A percentile compares a stretch with the other conserved stretches of the same genome.
phyloP scores from a whole-genome alignment of 2,888 invertebrate species.

The Lumbricus terrestris region DNA sequence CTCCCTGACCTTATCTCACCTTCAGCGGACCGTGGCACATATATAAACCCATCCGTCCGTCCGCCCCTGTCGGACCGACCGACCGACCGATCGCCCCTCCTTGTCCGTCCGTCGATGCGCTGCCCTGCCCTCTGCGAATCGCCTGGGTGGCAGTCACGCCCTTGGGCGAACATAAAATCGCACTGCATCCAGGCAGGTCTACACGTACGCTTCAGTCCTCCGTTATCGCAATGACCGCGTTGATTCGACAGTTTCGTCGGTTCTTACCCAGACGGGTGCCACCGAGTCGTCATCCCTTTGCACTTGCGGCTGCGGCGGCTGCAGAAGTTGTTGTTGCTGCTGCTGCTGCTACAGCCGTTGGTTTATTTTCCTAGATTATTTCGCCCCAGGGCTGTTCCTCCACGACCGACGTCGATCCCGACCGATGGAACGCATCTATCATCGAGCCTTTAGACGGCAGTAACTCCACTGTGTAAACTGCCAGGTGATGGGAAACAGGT shows the following conservation, averaged over 20 bases:
- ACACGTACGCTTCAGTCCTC: too few species aligned
- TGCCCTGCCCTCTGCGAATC: not conserved
- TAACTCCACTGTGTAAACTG: slow-evolving; percentile 7
- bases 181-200: not conserved
- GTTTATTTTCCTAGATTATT: slow-evolving; percentile 3
- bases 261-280: not conserved
- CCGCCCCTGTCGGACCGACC: not conserved
- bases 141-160: not conserved
- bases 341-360: not conserved
- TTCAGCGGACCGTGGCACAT: not conserved
- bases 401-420: not conserved
- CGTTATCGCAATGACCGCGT: not conserved
- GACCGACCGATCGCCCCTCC: not conserved
- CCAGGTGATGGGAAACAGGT: slow-evolving; percentile 19
- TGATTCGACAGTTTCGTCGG: not conserved
- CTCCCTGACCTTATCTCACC: not conserved
- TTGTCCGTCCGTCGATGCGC: not conserved
- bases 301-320: not conserved
- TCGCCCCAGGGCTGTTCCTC: slow-evolving; percentile 3
- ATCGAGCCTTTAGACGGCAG: not conserved
- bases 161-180: slow-evolving; percentile 3
- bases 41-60: not conserved
- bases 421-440: not conserved
- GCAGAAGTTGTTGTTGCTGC: too few species aligned
- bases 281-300: not conserved